phyloP scores from a whole-genome alignment of 2,888 invertebrate genomes.

The Sipha maydis region DNA sequence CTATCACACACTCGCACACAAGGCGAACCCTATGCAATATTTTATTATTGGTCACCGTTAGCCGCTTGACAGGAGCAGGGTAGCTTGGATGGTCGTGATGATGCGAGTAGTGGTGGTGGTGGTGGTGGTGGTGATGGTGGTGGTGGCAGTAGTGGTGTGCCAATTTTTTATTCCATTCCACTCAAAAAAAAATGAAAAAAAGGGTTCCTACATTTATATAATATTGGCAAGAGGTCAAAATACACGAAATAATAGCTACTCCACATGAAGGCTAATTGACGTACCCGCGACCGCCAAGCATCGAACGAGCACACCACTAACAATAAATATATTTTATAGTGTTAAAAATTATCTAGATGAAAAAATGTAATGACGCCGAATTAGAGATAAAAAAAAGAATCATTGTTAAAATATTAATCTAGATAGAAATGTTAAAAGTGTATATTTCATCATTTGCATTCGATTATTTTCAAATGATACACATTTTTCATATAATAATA shows the following conservation, averaged over 20 bases:
- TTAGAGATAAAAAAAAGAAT: too few relatives aligned
- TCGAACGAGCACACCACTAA: background rate
- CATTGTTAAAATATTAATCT: too few relatives aligned
- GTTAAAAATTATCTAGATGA: too few relatives aligned
- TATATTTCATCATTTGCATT: too few relatives aligned
- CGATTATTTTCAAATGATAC: too few relatives aligned
- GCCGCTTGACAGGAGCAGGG: background rate
- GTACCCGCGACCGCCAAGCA: background rate
- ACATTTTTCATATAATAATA: too few relatives aligned
- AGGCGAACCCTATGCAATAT: constrained; percentile 2
- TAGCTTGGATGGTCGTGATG: background rate
- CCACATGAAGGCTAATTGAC: background rate
- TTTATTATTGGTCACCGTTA: constrained; percentile 4
- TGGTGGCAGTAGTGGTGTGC: background rate
- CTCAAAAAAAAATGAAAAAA: background rate
- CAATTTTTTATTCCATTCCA: constrained; percentile 27
- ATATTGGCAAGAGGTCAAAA: constrained; percentile 31
- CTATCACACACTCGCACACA: background rate
- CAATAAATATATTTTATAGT: background rate
- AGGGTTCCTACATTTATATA: background rate
- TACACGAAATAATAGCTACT: constrained; percentile 15
- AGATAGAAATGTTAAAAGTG: too few relatives aligned
- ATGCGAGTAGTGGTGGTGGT: background rate
- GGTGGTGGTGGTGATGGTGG: background rate
- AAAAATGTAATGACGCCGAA: too few relatives aligned